Percentiles rank a stretch among this genome's conserved stretches.
phyloP scores from a whole-genome alignment of 2,113 vertebrate species.

The Crypturellus undulatus region DNA sequence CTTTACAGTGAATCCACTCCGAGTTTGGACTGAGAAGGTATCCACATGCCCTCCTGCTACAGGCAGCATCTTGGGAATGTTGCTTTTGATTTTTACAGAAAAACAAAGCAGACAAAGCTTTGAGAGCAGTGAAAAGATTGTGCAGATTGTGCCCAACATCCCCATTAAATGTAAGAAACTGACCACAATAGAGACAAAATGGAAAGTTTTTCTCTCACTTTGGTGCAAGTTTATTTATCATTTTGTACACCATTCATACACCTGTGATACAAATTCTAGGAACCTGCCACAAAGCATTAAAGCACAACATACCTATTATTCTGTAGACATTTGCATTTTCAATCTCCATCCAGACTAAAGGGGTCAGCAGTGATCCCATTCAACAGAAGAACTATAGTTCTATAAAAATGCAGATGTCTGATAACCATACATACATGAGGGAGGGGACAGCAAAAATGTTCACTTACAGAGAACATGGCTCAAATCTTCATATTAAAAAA shows the following conservation, averaged over 20 bases:
- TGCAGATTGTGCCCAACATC: constrained; percentile 41
- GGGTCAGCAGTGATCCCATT: background rate
- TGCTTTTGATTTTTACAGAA: background rate
- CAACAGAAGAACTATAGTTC: background rate
- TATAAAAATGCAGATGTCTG: constrained; percentile 68
- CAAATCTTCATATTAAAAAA: constrained; percentile 74
- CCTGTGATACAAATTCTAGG: constrained; percentile 81
- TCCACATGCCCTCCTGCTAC: background rate
- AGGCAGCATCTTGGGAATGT: background rate
- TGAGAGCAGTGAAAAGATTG: background rate
- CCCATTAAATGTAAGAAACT: constrained; percentile 26
- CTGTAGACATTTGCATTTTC: constrained; percentile 73
- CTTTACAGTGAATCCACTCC: background rate
- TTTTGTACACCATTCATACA: constrained; percentile 83
- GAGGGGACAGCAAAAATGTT: constrained; percentile 28
- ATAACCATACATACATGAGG: constrained; percentile 42
- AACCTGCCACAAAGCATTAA: constrained; percentile 80
- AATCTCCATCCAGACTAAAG: constrained; percentile 46
- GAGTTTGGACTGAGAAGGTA: background rate
- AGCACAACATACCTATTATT: constrained; percentile 76
- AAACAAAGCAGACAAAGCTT: constrained; percentile 3
- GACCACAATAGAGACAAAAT: constrained; percentile 63
- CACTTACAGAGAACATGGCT: constrained; percentile 67
- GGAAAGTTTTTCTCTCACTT: constrained; percentile 72
- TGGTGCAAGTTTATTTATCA: constrained; percentile 85